phyloP scores from a whole-genome alignment of 2,797 vertebrate genomes.

The Brachymystax lenok region DNA sequence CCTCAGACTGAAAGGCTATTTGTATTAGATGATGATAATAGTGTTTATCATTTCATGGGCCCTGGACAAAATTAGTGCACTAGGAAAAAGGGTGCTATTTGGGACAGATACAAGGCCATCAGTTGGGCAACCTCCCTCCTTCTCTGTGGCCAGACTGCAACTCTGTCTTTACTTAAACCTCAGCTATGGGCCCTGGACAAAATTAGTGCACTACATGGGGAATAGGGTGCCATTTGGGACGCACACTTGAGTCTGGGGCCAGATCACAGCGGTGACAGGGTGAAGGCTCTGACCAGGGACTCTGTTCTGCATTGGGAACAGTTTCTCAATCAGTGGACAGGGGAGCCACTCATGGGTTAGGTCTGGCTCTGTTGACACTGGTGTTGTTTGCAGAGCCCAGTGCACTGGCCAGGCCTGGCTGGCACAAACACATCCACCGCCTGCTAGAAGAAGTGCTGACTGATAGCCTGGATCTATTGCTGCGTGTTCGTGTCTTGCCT shows the following conservation, averaged over 20 bases:
- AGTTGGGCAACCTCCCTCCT: slow-evolving; percentile 37
- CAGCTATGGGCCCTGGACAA: neutral
- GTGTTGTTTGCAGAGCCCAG: neutral
- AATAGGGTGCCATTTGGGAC: too few species aligned
- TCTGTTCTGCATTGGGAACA: too few species aligned
- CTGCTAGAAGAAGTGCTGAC: too few species aligned
- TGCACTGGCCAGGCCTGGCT: neutral
- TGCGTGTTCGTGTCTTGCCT: slow-evolving; percentile 4
- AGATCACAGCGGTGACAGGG: neutral
- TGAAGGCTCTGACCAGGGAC: too few species aligned
- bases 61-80: too few species aligned
- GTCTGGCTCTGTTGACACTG: neutral
- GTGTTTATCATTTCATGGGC: neutral
- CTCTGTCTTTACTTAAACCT: neutral
- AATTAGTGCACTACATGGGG: too few species aligned
- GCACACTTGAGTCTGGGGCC: neutral
- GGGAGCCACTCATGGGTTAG: too few species aligned
- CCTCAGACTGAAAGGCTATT: neutral
- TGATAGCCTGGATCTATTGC: neutral
- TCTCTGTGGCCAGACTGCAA: neutral
- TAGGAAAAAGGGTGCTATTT: neutral
- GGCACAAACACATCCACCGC: neutral
- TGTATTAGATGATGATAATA: neutral
- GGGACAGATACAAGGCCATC: slow-evolving; percentile 23
- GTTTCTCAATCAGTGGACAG: too few species aligned